Evolutionary conservation across 2,888 invertebrate genomes (phyloP).

Genomic region (Syrista parreyssii): DNA sequence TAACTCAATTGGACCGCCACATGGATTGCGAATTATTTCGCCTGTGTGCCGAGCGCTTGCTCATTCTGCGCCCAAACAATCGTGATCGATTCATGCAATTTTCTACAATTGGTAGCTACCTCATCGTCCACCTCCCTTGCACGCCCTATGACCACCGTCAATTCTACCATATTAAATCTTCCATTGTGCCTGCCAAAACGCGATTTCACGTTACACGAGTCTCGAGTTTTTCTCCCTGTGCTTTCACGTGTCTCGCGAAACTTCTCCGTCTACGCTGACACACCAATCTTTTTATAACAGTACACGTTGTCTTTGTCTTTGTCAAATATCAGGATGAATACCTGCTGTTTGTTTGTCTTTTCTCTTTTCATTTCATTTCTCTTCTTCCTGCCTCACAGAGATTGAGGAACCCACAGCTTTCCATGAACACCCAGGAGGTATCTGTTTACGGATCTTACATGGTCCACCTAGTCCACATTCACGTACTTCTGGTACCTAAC

Average conservation of each 20-base stretch:
- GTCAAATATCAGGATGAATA: not conserved
- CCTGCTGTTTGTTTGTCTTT: not conserved
- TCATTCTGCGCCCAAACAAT: conserved; percentile 58
- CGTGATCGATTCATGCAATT: conserved; percentile 65
- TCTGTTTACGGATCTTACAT: conserved; percentile 1
- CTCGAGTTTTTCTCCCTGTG: not conserved
- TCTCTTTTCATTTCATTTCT: not conserved
- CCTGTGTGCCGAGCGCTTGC: conserved; percentile 39
- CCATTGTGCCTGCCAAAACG: conserved; percentile 55
- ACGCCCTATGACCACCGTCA: conserved; percentile 24
- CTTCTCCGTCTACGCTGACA: not conserved
- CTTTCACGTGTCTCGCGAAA: not conserved
- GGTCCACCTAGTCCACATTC: not conserved
- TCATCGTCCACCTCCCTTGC: conserved; percentile 24
- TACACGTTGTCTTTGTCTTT: not conserved
- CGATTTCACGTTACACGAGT: conserved; percentile 29
- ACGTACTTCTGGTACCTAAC: not conserved
- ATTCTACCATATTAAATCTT: conserved; percentile 51
- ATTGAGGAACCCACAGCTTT: not conserved
- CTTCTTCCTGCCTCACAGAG: not conserved
- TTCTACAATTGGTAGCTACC: conserved; percentile 44
- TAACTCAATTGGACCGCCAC: conserved; percentile 60
- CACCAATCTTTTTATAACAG: not conserved
- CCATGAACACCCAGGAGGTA: not conserved
- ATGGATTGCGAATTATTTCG: conserved; percentile 61